These are phyloP conservation scores for Euplagia quadripunctaria DNA, from an alignment of 2,888 invertebrate species.

Conservation along the genomic window DNA sequence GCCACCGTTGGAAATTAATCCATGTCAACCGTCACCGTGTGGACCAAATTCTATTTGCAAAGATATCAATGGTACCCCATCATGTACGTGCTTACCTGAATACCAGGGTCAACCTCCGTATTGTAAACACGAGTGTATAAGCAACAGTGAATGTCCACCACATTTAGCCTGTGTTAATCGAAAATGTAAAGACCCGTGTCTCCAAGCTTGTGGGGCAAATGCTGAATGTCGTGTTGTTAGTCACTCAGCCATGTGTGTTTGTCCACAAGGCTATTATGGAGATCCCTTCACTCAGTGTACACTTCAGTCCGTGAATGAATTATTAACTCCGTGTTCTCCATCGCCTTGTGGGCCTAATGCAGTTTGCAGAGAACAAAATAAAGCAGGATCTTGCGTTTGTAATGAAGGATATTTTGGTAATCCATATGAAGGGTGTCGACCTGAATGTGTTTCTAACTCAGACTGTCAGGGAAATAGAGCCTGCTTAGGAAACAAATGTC, in stretches of 20 bases:
- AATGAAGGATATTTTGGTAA: slow-evolving; percentile 91
- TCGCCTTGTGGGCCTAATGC: slow-evolving; percentile 92
- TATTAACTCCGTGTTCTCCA: slow-evolving; percentile 89
- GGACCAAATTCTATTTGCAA: slow-evolving; percentile 93
- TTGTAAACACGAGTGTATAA: slow-evolving; percentile 93
- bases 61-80: slow-evolving; percentile 89
- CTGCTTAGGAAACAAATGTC: slow-evolving; percentile 91
- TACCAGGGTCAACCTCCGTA: slow-evolving; percentile 92
- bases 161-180: slow-evolving; percentile 91
- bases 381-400: slow-evolving; percentile 91
- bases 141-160: slow-evolving; percentile 91
- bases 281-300: slow-evolving; percentile 89
- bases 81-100: slow-evolving; percentile 91
- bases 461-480: slow-evolving; percentile 91
- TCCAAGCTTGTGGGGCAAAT: slow-evolving; percentile 90
- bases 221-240: slow-evolving; percentile 92
- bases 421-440: slow-evolving; percentile 92
- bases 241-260: slow-evolving; percentile 93
- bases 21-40: slow-evolving; percentile 93
- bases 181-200: slow-evolving; percentile 92
- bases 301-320: slow-evolving; percentile 80
- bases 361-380: slow-evolving; percentile 89
- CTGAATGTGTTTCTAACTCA: slow-evolving; percentile 91
- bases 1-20: slow-evolving; percentile 81
- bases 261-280: slow-evolving; percentile 88